Base-by-base conservation (phyloP, 2,797 vertebrate genomes). In the Cirrhinus molitorella region DNA sequence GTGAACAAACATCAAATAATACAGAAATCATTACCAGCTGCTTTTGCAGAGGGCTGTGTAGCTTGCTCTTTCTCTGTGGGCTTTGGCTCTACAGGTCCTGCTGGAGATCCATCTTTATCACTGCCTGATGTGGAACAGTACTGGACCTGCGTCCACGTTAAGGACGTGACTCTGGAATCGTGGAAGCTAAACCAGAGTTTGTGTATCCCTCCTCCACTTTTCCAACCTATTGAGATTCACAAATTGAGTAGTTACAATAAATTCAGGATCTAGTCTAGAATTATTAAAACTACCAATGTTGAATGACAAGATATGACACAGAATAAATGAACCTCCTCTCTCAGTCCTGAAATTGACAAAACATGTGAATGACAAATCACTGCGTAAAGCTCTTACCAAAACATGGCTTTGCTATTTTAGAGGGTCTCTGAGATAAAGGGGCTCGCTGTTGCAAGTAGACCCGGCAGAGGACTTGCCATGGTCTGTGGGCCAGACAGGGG, bases 41-140 rank as follows among this genome's bases (percentile, higher is more conserved):
- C 12, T 51, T 84, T 81, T 83, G 86, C 28, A 21, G 85, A 59
- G 12, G 59, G 31, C 81, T 90, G 91, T 19, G 70, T 34, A 74
- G 88, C 63, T 66, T 86, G 51, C 51, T 86, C 23, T 16, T 90
- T 92, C 23, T 91, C 90, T 21, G 89, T 80, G 7, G 87, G 59
- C 3, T 89, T 90, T 68, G 88, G 43, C 23, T 88, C 87, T 25
- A 67, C 86, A 0, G 91, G 83, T 25, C 87, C 59, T 21, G 7
- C 34, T 25, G 93, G 89, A 53, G 92, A 89, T 2, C 70, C 92
- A 88, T 96, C 96, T 91, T 97, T 98, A 90, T 94, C 92, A 85
- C 91, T 91, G 70, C 90, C 91, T 43, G 96, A 95, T 53, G 94
- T 92, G 85, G 95, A 97, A 89, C 96, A 99, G 91, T 94, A 94